Percentiles rank a stretch among this genome's conserved stretches.
Evolutionary conservation across 1,140 invertebrate genomes (phyloP).

Genomic region (Steinernema khuongi): DNA sequence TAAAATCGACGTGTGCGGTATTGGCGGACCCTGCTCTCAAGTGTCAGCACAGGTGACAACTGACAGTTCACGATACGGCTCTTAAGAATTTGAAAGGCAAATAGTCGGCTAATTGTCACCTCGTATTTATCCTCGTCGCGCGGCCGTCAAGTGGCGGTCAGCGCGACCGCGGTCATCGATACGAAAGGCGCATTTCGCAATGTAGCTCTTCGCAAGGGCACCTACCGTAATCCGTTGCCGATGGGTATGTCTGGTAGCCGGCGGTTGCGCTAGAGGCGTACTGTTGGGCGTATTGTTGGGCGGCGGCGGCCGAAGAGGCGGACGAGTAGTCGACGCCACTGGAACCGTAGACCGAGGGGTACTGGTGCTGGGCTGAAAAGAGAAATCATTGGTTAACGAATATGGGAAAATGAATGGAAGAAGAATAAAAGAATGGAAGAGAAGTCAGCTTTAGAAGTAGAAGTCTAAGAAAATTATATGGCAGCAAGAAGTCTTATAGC

Average conservation of each 20-base stretch:
- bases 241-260: neutral
- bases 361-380: neutral
- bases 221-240: neutral
- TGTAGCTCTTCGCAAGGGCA: too few species aligned
- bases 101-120: neutral
- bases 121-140: neutral
- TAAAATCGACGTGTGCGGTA: too few species aligned
- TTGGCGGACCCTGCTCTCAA: neutral
- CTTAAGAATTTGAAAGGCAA: constrained; percentile 15
- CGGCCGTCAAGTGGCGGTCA: constrained; percentile 3
- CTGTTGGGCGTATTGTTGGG: neutral
- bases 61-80: constrained; percentile 13
- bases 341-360: neutral
- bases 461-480: too few species aligned
- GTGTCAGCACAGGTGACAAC: neutral
- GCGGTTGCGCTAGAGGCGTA: neutral
- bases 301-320: too few species aligned
- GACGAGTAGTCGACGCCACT: neutral
- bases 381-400: too few species aligned
- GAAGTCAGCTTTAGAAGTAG: too few species aligned
- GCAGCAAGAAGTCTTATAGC: too few species aligned
- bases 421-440: too few species aligned
- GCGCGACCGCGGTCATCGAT: neutral
- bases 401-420: too few species aligned
- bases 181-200: neutral